Conservation (phyloP, 2,797 vertebrate species). For the Gymnoscopelus microlampas region DNA sequence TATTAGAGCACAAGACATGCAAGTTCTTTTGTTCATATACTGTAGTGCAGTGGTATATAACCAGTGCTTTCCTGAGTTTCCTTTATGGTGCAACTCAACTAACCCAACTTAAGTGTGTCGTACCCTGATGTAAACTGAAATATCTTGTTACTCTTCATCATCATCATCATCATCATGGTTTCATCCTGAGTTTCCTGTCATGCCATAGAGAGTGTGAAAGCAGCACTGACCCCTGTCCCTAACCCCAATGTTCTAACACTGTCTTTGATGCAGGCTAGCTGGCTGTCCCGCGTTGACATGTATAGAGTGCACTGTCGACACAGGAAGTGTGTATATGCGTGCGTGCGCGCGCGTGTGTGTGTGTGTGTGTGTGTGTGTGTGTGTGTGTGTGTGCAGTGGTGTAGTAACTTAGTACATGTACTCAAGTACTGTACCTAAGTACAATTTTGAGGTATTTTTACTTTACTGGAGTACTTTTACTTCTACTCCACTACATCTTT, state of each 20-base stretch:
- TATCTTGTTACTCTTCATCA: conserved; percentile 48
- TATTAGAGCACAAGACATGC: no score
- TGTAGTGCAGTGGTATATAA: no score
- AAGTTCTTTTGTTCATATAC: no score
- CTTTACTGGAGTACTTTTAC: no score
- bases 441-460: no score
- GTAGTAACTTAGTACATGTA: no score
- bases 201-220: conserved; percentile 61
- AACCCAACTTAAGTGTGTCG: neutral
- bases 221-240: conserved; percentile 48
- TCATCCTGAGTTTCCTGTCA: conserved; percentile 58
- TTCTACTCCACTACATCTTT: no score
- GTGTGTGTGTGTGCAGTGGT: neutral
- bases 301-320: conserved; percentile 70
- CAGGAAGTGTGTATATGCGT: conserved; percentile 59
- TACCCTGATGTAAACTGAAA: conserved; percentile 36
- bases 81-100: conserved; percentile 9
- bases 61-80: neutral
- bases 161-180: conserved; percentile 64
- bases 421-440: no score
- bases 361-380: no score
- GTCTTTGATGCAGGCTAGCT: conserved; percentile 71
- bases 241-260: conserved; percentile 63
- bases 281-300: conserved; percentile 76
- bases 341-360: conserved; percentile 1